phyloP scores from a whole-genome alignment of 2,113 vertebrate species.

The Octodon degus region DNA sequence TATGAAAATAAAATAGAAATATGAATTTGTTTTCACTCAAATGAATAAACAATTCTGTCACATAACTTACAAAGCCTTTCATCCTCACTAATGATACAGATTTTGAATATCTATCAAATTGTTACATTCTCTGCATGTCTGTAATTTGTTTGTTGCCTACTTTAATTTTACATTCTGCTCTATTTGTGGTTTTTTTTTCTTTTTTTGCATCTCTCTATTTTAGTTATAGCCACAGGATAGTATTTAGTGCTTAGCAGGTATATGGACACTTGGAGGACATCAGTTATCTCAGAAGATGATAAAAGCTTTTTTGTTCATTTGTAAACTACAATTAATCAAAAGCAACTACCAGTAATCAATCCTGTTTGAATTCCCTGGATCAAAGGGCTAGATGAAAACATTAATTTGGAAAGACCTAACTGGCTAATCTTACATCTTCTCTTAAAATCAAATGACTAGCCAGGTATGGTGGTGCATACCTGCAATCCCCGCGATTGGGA shows the following conservation, averaged over 20 bases:
- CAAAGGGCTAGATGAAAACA: constrained; percentile 13
- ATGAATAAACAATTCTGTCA: not conserved
- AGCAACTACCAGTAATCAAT: constrained; percentile 20
- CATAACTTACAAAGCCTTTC: not conserved
- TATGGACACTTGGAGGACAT: not conserved
- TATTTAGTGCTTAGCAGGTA: not conserved
- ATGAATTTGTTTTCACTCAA: constrained; percentile 33
- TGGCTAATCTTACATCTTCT: not conserved
- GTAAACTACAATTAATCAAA: constrained; percentile 40
- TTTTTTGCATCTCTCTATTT: not conserved
- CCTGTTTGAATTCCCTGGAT: constrained; percentile 14
- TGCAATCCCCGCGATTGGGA: no score
- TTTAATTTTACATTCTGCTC: not conserved
- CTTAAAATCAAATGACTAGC: not conserved
- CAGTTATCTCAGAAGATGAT: constrained; percentile 22
- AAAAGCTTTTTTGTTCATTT: not conserved
- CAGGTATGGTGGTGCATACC: no score
- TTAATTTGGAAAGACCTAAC: not conserved
- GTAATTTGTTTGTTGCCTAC: not conserved
- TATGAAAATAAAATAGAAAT: not conserved
- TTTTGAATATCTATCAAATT: not conserved
- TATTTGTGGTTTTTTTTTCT: not conserved
- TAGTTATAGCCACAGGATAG: not conserved
- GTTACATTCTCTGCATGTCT: not conserved
- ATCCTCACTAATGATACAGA: not conserved